Percentiles rank a stretch among this genome's conserved stretches.
These are phyloP conservation scores for Dryobota labecula DNA, from an alignment of 2,888 invertebrate species.

Conservation along the genomic window DNA sequence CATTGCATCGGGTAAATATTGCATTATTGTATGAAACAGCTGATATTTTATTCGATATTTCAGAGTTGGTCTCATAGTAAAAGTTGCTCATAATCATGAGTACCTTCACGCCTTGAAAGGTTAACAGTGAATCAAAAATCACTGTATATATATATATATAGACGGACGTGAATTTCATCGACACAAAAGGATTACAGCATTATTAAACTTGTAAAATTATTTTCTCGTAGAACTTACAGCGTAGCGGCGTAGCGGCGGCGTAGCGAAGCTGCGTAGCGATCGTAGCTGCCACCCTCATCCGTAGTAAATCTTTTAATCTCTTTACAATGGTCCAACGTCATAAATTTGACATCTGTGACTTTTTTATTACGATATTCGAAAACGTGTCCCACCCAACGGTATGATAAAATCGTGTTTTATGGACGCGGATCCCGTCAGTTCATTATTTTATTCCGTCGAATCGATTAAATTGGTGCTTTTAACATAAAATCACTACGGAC, in stretches of 20 bases:
- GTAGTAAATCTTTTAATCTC: conserved; percentile 90
- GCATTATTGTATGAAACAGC: too few relatives aligned
- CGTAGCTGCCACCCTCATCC: conserved; percentile 75
- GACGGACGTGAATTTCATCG: conserved; percentile 58
- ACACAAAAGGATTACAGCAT: conserved; percentile 76
- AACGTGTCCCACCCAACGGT: conserved; percentile 88
- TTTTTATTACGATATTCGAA: conserved; percentile 90
- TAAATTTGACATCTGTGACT: conserved; percentile 91
- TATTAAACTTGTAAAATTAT: conserved; percentile 78
- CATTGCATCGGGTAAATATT: too few relatives aligned
- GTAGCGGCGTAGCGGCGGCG: conserved; percentile 68
- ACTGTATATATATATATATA: too few relatives aligned
- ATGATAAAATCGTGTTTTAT: conserved; percentile 90
- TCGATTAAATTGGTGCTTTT: conserved; percentile 83
- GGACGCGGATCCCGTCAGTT: conserved; percentile 83
- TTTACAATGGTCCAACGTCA: conserved; percentile 89
- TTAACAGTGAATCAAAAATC: too few relatives aligned
- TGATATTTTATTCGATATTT: too few relatives aligned
- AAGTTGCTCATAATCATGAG: too few relatives aligned
- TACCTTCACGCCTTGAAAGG: too few relatives aligned
- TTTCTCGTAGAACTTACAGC: conserved; percentile 75
- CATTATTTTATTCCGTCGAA: conserved; percentile 87
- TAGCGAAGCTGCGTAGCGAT: conserved; percentile 72
- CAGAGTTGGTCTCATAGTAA: too few relatives aligned
- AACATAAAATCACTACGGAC: conserved; percentile 66